Conservation (phyloP, 2,888 invertebrate genomes). For the Aporophyla nigra region DNA sequence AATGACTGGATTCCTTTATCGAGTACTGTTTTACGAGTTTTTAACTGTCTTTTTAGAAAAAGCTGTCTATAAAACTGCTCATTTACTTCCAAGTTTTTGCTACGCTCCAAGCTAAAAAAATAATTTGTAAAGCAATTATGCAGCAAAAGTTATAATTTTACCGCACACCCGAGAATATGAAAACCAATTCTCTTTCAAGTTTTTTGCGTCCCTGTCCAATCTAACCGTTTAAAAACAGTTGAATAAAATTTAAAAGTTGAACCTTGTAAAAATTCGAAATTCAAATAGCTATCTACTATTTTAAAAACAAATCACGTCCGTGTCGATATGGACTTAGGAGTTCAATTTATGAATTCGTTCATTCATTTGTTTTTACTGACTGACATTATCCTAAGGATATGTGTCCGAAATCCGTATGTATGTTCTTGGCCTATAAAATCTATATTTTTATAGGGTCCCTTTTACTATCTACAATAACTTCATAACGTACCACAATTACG, state of each 20-base stretch:
- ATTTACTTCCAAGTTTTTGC: neutral
- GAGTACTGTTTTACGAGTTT: slow-evolving; percentile 18
- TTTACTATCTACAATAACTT: slow-evolving; percentile 10
- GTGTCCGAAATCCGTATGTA: neutral
- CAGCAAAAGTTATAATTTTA: slow-evolving; percentile 21
- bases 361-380: neutral
- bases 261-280: neutral
- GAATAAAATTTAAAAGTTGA: neutral
- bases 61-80: neutral
- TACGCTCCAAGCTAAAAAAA: neutral
- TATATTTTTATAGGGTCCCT: neutral
- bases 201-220: neutral
- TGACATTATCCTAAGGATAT: neutral
- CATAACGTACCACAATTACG: slow-evolving; percentile 14
- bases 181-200: slow-evolving; percentile 20
- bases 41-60: neutral
- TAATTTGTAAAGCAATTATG: neutral
- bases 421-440: neutral
- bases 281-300: neutral
- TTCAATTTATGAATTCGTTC: slow-evolving; percentile 16
- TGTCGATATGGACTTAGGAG: neutral
- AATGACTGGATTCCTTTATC: slow-evolving; percentile 19
- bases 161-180: slow-evolving; percentile 9
- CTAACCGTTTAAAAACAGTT: slow-evolving; percentile 18
- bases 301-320: slow-evolving; percentile 23